These are phyloP conservation scores for Rhombomys opimus DNA, from an alignment of 2,113 vertebrate genomes.

Conservation along the genomic window DNA sequence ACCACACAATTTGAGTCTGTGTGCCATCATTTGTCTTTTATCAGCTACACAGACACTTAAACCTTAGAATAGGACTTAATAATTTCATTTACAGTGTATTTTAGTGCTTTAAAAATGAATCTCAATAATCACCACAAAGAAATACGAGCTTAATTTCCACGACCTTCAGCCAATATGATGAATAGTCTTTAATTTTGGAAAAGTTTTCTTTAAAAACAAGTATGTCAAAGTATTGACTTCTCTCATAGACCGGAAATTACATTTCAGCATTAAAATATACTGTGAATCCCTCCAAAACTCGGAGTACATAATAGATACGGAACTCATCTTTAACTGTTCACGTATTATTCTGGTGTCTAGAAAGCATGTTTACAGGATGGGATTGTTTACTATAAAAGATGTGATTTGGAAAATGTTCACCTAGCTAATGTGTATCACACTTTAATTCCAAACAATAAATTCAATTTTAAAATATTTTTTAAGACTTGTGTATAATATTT, in stretches of 20 bases:
- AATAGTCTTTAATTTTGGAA: slow-evolving; percentile 59
- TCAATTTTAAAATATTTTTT: background rate
- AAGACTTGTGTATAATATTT: background rate
- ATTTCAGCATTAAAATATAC: slow-evolving; percentile 59
- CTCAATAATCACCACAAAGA: slow-evolving; percentile 56
- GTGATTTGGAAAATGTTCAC: background rate
- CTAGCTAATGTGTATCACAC: background rate
- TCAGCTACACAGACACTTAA: slow-evolving; percentile 41
- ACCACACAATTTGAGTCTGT: background rate
- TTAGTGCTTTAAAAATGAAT: slow-evolving; percentile 56
- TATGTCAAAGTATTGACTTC: slow-evolving; percentile 39
- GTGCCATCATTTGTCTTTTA: slow-evolving; percentile 50
- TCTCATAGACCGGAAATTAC: slow-evolving; percentile 44
- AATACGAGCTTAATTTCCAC: slow-evolving; percentile 61
- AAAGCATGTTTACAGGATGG: slow-evolving; percentile 5
- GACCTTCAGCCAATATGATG: slow-evolving; percentile 50
- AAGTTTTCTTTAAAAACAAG: slow-evolving; percentile 60
- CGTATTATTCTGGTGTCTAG: background rate
- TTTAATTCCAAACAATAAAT: background rate
- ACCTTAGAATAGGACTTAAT: background rate
- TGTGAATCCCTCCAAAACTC: slow-evolving; percentile 8
- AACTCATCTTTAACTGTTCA: slow-evolving; percentile 44
- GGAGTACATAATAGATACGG: background rate
- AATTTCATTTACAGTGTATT: slow-evolving; percentile 57
- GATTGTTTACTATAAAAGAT: slow-evolving; percentile 15